A percentile compares a stretch with the other conserved stretches of the same genome.
Conservation (phyloP, 1,140 invertebrate species). For the Acromyrmex charruanus region DNA sequence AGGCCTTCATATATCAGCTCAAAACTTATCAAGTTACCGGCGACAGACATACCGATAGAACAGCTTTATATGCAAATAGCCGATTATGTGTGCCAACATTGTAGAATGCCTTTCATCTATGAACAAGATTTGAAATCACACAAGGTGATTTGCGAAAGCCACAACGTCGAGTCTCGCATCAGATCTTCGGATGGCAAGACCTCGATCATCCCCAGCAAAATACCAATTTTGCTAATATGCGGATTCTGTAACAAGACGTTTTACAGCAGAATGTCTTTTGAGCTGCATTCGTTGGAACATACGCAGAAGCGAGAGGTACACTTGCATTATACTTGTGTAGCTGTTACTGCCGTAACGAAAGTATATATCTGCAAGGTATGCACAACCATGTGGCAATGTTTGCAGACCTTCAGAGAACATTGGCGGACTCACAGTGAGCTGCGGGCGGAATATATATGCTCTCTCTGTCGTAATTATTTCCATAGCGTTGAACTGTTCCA, state of each 20-base stretch:
- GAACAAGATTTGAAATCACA: constrained; percentile 73
- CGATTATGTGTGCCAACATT: constrained; percentile 80
- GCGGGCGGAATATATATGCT: constrained; percentile 67
- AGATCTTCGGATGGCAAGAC: background rate
- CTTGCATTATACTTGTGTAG: constrained; percentile 63
- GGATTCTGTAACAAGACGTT: constrained; percentile 72
- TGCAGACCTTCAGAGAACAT: constrained; percentile 73
- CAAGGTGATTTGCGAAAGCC: constrained; percentile 34
- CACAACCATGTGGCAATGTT: constrained; percentile 25
- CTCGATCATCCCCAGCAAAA: background rate
- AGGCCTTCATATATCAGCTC: constrained; percentile 69
- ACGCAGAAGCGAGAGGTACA: constrained; percentile 61
- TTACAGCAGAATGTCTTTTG: constrained; percentile 62
- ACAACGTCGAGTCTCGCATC: background rate
- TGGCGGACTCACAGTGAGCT: constrained; percentile 73
- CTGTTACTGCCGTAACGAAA: constrained; percentile 31
- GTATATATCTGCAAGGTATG: constrained; percentile 77
- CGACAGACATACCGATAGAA: constrained; percentile 21
- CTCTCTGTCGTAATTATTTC: constrained; percentile 27
- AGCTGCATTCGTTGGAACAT: constrained; percentile 65
- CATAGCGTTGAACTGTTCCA: constrained; percentile 58
- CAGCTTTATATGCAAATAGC: constrained; percentile 75
- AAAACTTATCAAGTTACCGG: background rate
- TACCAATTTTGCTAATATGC: constrained; percentile 59
- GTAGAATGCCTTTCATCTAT: constrained; percentile 75